Conservation (phyloP, 2,113 vertebrate genomes). For the Larimichthys crocea region DNA sequence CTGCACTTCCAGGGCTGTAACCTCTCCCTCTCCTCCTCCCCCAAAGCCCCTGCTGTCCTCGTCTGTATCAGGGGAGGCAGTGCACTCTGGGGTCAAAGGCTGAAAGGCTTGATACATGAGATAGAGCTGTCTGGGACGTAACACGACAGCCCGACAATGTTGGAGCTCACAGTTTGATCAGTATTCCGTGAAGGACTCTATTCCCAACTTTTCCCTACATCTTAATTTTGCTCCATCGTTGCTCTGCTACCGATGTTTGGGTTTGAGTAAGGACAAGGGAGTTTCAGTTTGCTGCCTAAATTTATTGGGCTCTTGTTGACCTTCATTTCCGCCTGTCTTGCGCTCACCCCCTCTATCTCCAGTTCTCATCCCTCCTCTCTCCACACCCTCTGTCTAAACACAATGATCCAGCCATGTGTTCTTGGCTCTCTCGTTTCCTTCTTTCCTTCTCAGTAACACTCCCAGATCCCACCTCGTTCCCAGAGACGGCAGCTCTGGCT, state of each 20-base stretch:
- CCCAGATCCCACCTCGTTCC: background rate
- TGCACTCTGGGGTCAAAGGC: constrained; percentile 60
- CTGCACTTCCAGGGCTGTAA: constrained; percentile 66
- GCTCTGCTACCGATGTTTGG: constrained; percentile 20
- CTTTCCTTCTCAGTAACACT: constrained; percentile 24
- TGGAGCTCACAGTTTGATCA: background rate
- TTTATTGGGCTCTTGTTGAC: constrained; percentile 52
- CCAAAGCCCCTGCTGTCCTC: background rate
- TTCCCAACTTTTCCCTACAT: background rate
- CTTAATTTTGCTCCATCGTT: background rate
- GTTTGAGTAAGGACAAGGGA: constrained; percentile 56
- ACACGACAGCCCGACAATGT: background rate
- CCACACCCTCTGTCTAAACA: constrained; percentile 58
- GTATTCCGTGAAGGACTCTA: constrained; percentile 4
- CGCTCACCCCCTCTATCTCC: constrained; percentile 7
- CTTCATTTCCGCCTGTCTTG: constrained; percentile 48
- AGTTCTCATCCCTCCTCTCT: constrained; percentile 33
- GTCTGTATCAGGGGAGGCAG: constrained; percentile 15
- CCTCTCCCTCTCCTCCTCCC: constrained; percentile 26
- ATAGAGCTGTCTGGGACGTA: background rate
- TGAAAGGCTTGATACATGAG: constrained; percentile 20
- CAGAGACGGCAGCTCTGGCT: constrained; percentile 12
- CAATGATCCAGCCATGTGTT: constrained; percentile 36
- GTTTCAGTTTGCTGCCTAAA: constrained; percentile 38
- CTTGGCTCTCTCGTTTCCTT: background rate